Evolutionary conservation across 2,888 invertebrate genomes (phyloP).

Genomic region (Cerastoderma edule): DNA sequence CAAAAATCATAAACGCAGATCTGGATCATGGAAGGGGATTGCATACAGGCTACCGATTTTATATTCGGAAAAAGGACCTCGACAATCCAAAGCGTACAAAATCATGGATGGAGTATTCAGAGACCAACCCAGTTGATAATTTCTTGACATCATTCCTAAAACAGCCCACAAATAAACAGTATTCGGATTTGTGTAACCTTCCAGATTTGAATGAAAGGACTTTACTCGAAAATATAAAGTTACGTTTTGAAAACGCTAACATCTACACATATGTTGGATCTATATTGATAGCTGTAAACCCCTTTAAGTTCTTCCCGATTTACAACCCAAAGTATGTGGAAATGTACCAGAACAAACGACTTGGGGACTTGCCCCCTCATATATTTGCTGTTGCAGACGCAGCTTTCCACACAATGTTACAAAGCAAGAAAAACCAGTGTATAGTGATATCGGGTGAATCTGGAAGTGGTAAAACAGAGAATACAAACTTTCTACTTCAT

Average conservation of each 20-base stretch:
- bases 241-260: slow-evolving; percentile 94
- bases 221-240: slow-evolving; percentile 92
- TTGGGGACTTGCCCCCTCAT: slow-evolving; percentile 97
- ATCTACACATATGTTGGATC: slow-evolving; percentile 98
- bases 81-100: slow-evolving; percentile 80
- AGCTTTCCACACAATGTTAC: slow-evolving; percentile 97
- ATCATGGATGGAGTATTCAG: slow-evolving; percentile 90
- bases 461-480: slow-evolving; percentile 98
- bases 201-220: slow-evolving; percentile 98
- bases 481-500: slow-evolving; percentile 96
- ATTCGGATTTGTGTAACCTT: slow-evolving; percentile 97
- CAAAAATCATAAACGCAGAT: slow-evolving; percentile 66
- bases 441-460: slow-evolving; percentile 98
- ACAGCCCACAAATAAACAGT: slow-evolving; percentile 94
- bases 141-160: slow-evolving; percentile 96
- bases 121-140: slow-evolving; percentile 87
- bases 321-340: slow-evolving; percentile 99
- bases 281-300: slow-evolving; percentile 96
- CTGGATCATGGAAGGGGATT: slow-evolving; percentile 62
- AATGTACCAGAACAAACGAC: slow-evolving; percentile 95
- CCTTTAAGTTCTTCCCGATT: slow-evolving; percentile 96
- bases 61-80: slow-evolving; percentile 91
- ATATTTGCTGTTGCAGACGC: slow-evolving; percentile 98
- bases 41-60: slow-evolving; percentile 88
- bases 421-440: slow-evolving; percentile 95